These are phyloP conservation scores for Chionodraco myersi DNA, from an alignment of 2,113 vertebrate genomes.

Conservation along the genomic window DNA sequence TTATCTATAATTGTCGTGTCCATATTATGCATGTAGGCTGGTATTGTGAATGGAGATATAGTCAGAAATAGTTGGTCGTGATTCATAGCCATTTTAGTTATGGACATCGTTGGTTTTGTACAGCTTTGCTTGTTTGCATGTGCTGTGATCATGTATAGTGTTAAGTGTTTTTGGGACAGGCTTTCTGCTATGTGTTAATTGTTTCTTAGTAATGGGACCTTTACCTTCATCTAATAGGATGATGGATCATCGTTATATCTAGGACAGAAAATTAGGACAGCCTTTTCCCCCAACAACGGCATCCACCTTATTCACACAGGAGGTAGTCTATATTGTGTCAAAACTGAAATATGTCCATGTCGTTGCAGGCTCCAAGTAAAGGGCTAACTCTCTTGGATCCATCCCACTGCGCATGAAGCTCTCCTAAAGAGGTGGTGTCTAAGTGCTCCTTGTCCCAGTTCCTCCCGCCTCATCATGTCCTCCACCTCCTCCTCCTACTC, in stretches of 20 bases:
- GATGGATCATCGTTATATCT: neutral
- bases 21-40: neutral
- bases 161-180: neutral
- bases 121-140: neutral
- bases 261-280: neutral
- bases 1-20: neutral
- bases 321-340: neutral
- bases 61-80: neutral
- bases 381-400: slow-evolving; percentile 49
- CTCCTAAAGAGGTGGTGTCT: slow-evolving; percentile 69
- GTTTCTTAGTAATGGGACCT: neutral
- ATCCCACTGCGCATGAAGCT: slow-evolving; percentile 69
- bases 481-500: slow-evolving; percentile 86
- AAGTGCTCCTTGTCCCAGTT: slow-evolving; percentile 58
- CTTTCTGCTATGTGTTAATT: neutral
- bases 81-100: neutral
- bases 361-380: slow-evolving; percentile 78
- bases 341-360: neutral
- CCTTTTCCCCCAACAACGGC: neutral
- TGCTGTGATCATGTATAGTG: neutral
- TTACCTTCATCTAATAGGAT: neutral
- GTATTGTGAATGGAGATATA: neutral
- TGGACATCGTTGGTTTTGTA: neutral
- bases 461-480: slow-evolving; percentile 79
- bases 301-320: neutral